Conservation (phyloP, 64 coral and sea anemone genomes). For the Pocillopora verrucosa region DNA sequence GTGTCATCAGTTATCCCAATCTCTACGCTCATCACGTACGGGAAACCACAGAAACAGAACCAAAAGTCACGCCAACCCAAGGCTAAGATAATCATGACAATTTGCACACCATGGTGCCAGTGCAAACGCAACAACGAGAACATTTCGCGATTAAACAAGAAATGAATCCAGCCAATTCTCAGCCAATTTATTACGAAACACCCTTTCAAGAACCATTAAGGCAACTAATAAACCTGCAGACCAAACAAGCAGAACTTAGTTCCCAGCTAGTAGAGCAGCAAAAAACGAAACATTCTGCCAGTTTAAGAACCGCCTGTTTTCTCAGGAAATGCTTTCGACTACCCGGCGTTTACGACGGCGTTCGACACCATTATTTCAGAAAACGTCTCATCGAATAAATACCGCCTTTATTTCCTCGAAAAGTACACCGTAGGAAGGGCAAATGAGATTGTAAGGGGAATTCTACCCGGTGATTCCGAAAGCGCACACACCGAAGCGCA, state of each 20-base stretch:
- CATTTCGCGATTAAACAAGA: too few relatives aligned
- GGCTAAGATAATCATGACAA: too few relatives aligned
- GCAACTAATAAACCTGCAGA: background rate
- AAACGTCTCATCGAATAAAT: conserved; percentile 22
- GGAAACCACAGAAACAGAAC: too few relatives aligned
- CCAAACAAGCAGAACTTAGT: background rate
- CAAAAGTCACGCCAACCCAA: too few relatives aligned
- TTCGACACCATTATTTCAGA: conserved; percentile 45
- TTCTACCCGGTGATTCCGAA: background rate
- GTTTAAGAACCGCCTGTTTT: conserved; percentile 58
- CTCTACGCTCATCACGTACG: too few relatives aligned
- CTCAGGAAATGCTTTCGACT: conserved; percentile 52
- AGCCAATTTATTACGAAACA: too few relatives aligned
- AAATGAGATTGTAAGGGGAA: conserved; percentile 50
- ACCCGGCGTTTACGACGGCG: conserved; percentile 40
- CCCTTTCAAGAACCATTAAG: too few relatives aligned
- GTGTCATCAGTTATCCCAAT: too few relatives aligned
- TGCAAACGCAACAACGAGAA: too few relatives aligned
- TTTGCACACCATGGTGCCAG: too few relatives aligned
- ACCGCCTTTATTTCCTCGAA: conserved; percentile 12
- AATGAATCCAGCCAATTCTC: too few relatives aligned
- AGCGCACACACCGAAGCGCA: conserved; percentile 31
- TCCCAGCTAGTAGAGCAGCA: background rate
- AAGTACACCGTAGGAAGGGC: conserved; percentile 44
- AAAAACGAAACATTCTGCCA: conserved; percentile 36